Evolutionary conservation across 2,797 vertebrate species (phyloP).

Genomic region (Falco biarmicus): DNA sequence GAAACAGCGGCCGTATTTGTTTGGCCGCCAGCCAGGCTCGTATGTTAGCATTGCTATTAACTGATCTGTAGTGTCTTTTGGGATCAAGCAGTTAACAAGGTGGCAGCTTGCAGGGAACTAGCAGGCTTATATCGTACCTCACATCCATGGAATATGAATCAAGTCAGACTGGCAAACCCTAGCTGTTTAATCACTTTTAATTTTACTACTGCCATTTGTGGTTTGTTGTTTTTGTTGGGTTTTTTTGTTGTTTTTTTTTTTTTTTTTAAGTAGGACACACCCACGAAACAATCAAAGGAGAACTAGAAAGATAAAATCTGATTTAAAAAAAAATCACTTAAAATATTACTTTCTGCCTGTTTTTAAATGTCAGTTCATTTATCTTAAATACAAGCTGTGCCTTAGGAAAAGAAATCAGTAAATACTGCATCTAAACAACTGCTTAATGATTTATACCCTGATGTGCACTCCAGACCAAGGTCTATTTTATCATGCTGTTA

Average conservation of each 20-base stretch:
- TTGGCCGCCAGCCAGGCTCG: not conserved
- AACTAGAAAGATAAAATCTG: not conserved
- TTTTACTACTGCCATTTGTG: not conserved
- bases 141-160: not conserved
- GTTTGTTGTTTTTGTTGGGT: not conserved
- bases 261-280: not conserved
- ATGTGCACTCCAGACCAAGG: not conserved
- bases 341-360: not conserved
- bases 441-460: not conserved
- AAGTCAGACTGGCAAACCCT: not conserved
- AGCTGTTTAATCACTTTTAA: not conserved
- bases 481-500: not conserved
- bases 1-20: not conserved
- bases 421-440: not conserved
- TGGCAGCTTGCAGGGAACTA: not conserved
- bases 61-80: not conserved
- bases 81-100: constrained; percentile 1
- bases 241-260: not conserved
- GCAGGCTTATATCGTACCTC: not conserved
- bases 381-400: not conserved
- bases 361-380: not conserved
- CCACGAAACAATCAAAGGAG: not conserved
- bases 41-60: not conserved
- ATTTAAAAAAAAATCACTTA: not conserved
- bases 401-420: not conserved